Evolutionary conservation across 2,113 vertebrate genomes (phyloP), one percentile per base, ranked within the genome.

Genomic region (Dendropsophus ebraccatus): DNA sequence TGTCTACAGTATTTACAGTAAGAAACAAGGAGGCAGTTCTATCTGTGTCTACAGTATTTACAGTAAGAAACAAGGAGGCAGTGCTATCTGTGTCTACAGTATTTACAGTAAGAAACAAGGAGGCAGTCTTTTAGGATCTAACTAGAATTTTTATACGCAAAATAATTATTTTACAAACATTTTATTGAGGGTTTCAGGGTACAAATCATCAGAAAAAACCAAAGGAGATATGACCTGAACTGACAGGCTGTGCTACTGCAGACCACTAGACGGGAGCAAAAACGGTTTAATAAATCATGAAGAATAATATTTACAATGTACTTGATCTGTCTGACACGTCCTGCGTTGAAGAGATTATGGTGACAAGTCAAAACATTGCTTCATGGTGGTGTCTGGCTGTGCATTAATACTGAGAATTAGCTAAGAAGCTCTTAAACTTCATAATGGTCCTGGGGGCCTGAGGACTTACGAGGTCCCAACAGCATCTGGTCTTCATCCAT

Each of bases 301-400:
- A 47, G 10, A 21, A 28, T 47, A 47, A 49, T 16, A 49, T 49
- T 74, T 47, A 74, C n/a, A 49, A 28, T 49, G 41, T 49, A 25
- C 37, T 74, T 45, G 72, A 49, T 54, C 17, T 21, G 74, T 35
- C 49, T 77, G 74, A 30, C 47, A 49, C 16, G 47, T 21, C 30
- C 28, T 54, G 49, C 10, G 49, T 21, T 30, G 74, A 19, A 77
- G 49, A 77, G 74, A 77, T 77, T 52, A 77, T 19, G 74, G 28
- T 52, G 50, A 54, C 74, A 77, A 32, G 49, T 54, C 49, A 54
- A 54, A 77, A 77, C 50, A 77, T 77, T 32, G 49, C 74, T 77
- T 32, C 10, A 52, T 77, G 3, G 25, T 32, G 47, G 74, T 32
- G 6, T 23, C 49, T 32, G 74, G 74, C 74, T 32, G 47, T 32